Evolutionary conservation across 2,797 vertebrate genomes (phyloP), one percentile per base, ranked within the genome.

Genomic region (Hapalemur alaotrensis): DNA sequence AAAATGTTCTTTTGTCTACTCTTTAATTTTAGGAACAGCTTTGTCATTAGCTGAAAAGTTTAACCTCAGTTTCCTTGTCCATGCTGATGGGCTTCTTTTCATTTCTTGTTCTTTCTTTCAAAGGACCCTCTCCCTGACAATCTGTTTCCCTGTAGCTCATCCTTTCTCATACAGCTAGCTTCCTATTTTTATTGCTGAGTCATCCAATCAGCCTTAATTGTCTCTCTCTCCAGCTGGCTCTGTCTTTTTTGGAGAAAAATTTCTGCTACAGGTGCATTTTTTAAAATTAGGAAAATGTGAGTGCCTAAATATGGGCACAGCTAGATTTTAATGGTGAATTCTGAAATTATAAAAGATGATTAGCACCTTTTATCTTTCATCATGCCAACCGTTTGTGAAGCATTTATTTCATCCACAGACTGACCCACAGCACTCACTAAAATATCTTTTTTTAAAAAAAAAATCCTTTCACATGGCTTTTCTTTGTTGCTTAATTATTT

Each of bases 161-260:
- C 15, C 88, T 89, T 97, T 96, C 93, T 88, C 92, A 90, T 90
- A 30, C 69, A 78, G 95, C 86, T 48, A 90, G 92, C 92, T 96
- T 96, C 97, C 97, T 97, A 95, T 96, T 97, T 97, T 97, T 97
- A 96, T 97, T 98, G 97, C 97, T 96, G 97, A 98, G 93, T 98
- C 96, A 97, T 96, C 94, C 93, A 98, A 97, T 98, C 98, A 98
- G 95, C 84, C 97, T 96, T 98, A 97, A 98, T 98, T 98, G 96
- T 98, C 92, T 96, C 79, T 96, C 73, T 97, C 78, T 97, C 96
- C 98, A 98, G 97, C 97, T 98, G 98, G 96, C 90, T 97, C 83
- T 92, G 52, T 95, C 85, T 67, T 97, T 97, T 96, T 95, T 28
- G 35, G 91, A 97, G 78, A 92, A 94, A 90, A 81, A 87, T 90